phyloP scores from a whole-genome alignment of 2,113 vertebrate species.

The Seriola quinqueradiata region DNA sequence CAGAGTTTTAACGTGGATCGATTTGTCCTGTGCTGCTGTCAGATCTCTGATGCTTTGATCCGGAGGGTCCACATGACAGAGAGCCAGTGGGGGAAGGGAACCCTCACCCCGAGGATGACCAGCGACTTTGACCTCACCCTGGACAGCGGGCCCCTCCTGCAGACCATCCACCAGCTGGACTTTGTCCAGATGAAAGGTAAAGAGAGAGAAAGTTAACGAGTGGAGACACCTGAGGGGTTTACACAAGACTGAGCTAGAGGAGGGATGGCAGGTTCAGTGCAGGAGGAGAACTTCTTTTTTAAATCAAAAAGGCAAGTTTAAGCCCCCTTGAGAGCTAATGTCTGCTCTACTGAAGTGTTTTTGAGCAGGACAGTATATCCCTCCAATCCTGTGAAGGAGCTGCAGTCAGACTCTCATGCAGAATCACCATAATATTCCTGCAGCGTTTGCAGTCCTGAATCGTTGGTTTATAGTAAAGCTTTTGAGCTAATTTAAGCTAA shows the following conservation, averaged over 20 bases:
- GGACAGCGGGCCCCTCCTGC: conserved; percentile 94
- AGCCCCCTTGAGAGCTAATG: background rate
- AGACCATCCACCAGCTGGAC: conserved; percentile 98
- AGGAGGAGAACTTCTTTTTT: background rate
- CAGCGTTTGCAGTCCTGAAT: background rate
- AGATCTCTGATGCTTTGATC: conserved; percentile 99
- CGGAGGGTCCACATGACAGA: conserved; percentile 96
- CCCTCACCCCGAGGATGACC: conserved; percentile 95
- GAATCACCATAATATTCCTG: background rate
- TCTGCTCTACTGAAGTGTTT: background rate
- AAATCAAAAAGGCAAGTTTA: background rate
- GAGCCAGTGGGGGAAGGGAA: conserved; percentile 98
- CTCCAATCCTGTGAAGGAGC: background rate
- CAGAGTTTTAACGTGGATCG: background rate
- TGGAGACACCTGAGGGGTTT: background rate
- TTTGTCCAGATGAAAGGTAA: conserved; percentile 99
- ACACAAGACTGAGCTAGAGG: background rate
- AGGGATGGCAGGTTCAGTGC: background rate
- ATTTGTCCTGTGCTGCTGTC: conserved; percentile 24
- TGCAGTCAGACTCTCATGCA: background rate
- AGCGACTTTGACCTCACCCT: conserved; percentile 98
- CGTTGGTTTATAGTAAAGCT: background rate
- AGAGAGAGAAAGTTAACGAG: background rate
- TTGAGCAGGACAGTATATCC: background rate
- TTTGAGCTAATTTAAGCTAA: background rate